Base-by-base conservation (phyloP, 1,140 invertebrate species). In the Drosophila nigromelanica region DNA sequence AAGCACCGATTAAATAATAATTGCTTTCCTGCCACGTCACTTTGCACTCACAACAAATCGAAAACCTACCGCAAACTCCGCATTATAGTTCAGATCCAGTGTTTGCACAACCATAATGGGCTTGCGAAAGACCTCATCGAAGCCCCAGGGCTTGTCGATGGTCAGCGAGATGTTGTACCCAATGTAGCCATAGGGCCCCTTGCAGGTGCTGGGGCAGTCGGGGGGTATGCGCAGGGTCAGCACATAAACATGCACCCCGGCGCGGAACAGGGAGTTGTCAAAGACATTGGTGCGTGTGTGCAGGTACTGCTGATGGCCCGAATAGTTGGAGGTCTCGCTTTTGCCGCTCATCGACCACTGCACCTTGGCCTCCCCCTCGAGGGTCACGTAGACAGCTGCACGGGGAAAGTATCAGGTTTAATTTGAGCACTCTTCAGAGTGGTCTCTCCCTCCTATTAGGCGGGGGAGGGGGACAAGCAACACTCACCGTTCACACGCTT, bases 71-170 rank as follows among this genome's bases (percentile, higher is more conserved):
- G 82, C 63, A 76, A 89, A 90, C 39, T 89, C 81, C 0, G 87
- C 30, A 39, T 94, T 93, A 78, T 93, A 92, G 91, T 96, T 97
- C 12, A 97, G 93, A 92, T 97, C 95, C 59, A 96, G 93, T 4
- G 95, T 94, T 73, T 94, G 94, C 18, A 96, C 93, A 8, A 97
- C 94, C 24, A 94, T 95, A 76, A 97, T 96, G 6, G 94, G 94
- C 73, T 93, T 94, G 91, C 95, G 95, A 56, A 93, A 93, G 78
- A 95, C 94, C 76, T 96, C 94, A 92, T 96, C 95, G 78, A 95
- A 95, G 50, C 94, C 95, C 95, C 95, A 96, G 30, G 95, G 95
- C 54, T 96, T 94, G 90, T 96, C 95, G 69, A 97, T 92, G 61
- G 87, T 89, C 58, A 92, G 95, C 81, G 95, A 95, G 10, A 95